Base-by-base conservation (phyloP, 2,113 vertebrate genomes). In the Callithrix jacchus region DNA sequence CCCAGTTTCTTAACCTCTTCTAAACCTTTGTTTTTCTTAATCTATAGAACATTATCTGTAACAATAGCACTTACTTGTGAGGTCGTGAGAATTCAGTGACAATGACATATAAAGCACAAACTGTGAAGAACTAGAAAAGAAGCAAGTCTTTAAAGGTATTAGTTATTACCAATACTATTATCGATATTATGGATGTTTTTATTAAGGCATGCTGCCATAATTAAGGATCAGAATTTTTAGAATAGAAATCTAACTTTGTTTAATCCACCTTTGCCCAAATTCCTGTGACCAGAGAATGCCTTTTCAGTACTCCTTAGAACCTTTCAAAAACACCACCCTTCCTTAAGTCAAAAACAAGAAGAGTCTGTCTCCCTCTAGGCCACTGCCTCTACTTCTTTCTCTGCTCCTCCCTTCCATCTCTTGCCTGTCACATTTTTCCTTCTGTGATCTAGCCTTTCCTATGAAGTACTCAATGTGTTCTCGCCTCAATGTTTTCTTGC, bases 141-240 rank as follows among this genome's bases (percentile, higher is more conserved):
- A 79, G 61, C 56, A 93, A 76, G 17, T 47, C 42, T 13, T 73
- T 47, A 76, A 52, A 88, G 23, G 23, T 12, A 35, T 16, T 23
- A 21, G 32, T 37, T 79, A 87, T 45, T 37, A 61, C n/a, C 68
- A 81, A 17, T 42, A n/a, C 81, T n/a, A 42, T 87, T 42, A 45
- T 70, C 27, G 18, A 47, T 47, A 74, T 47, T 82, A 70, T 64
- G 27, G 56, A 47, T 52, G 54, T 49, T 88, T 77, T 87, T 32
- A 80, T 71, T 77, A 58, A 80, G 49, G 14, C 6, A 56, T 58
- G 3, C 54, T 73, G 76, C 25, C 32, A 71, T 81, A 68, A 52
- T n/a, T 42, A 52, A 64, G 49, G 92, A 54, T 71, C 32, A 49
- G 42, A 74, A 81, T 82, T 77, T 96, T 58, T 66, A 37, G 20